These are phyloP conservation scores for Lasiommata megera DNA, from an alignment of 2,888 invertebrate species.

Conservation along the genomic window DNA sequence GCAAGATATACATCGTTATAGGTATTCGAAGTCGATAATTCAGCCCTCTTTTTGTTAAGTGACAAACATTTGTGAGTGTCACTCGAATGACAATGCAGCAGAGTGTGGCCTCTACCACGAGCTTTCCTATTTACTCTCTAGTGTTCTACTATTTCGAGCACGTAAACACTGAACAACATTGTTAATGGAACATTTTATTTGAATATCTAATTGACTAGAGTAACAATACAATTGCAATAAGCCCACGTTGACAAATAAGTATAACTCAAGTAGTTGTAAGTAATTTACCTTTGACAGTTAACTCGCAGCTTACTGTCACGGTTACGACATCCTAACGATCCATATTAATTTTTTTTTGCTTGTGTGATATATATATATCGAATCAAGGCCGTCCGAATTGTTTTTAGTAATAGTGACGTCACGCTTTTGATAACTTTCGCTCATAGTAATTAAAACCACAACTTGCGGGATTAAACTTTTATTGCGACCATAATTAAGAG, in stretches of 20 bases:
- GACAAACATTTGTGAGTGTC: conserved; percentile 69
- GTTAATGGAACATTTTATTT: conserved; percentile 19
- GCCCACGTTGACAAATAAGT: conserved; percentile 20
- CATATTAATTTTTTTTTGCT: too few species aligned
- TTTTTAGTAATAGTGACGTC: too few species aligned
- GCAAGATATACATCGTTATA: conserved; percentile 31
- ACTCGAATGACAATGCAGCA: conserved; percentile 61
- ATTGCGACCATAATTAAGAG: too few species aligned
- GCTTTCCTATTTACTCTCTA: conserved; percentile 24
- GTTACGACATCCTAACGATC: conserved; percentile 16
- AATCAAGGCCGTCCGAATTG: too few species aligned
- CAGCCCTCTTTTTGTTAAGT: conserved; percentile 52
- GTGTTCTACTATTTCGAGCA: conserved; percentile 23
- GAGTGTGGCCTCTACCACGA: conserved; percentile 39
- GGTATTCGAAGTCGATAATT: conserved; percentile 35
- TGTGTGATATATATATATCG: too few species aligned
- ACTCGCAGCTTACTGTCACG: conserved; percentile 20
- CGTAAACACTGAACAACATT: conserved; percentile 3
- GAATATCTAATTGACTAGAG: conserved; percentile 19
- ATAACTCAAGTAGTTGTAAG: conserved; percentile 36
- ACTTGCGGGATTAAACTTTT: too few species aligned
- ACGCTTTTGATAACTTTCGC: too few species aligned
- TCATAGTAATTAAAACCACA: too few species aligned
- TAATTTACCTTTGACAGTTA: conserved; percentile 35
- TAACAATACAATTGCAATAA: conserved; percentile 26